Percentiles rank a stretch among this genome's conserved stretches.
phyloP scores from a whole-genome alignment of 2,113 vertebrate species.

The Burhinus bistriatus region DNA sequence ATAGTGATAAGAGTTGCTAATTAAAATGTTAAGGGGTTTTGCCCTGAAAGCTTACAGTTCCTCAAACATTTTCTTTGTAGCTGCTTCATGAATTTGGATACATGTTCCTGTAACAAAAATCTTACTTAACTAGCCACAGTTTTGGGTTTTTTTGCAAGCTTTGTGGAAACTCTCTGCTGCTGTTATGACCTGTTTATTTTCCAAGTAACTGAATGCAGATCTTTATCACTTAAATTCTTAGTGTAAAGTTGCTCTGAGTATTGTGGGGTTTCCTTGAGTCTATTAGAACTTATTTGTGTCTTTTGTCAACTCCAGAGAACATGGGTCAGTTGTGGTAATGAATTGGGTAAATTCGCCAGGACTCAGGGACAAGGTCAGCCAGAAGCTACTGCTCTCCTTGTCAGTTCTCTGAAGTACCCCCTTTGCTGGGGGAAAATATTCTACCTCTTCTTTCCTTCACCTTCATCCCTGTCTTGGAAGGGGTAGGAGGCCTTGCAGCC shows the following conservation, averaged over 20 bases:
- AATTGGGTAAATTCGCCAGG: neutral
- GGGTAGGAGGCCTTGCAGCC: neutral
- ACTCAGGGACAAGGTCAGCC: neutral
- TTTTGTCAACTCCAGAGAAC: neutral
- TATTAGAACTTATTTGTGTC: neutral
- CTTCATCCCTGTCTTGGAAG: neutral
- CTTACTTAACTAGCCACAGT: neutral
- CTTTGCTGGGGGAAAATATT: neutral
- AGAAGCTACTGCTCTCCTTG: neutral
- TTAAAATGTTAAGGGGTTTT: neutral
- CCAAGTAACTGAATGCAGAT: neutral
- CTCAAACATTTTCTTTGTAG: neutral
- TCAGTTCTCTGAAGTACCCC: neutral
- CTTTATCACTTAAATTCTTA: neutral
- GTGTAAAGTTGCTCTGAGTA: neutral
- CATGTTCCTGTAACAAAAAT: neutral
- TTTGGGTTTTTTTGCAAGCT: no score
- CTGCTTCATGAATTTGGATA: neutral
- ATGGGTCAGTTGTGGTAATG: neutral
- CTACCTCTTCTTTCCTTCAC: neutral
- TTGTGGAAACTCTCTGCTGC: neutral
- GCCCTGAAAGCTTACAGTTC: neutral
- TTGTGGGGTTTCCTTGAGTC: neutral
- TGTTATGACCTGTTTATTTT: neutral
- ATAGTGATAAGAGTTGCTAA: neutral